phyloP scores from a whole-genome alignment of 2,797 vertebrate species.

The Gymnocypris eckloni region DNA sequence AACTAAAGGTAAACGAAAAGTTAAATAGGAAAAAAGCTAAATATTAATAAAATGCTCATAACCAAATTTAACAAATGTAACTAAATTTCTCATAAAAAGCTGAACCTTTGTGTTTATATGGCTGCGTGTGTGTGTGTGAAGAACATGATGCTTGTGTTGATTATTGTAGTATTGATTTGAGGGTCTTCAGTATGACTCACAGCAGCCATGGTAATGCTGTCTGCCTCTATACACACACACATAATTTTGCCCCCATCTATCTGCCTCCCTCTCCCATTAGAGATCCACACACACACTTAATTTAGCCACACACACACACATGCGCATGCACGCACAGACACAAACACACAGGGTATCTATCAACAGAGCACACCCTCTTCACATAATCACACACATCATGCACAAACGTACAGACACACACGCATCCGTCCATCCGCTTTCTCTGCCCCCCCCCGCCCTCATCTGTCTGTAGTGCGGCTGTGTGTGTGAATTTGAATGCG shows the following conservation, averaged over 20 bases:
- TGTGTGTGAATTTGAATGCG: conserved; percentile 19
- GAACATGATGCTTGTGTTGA: conserved; percentile 47
- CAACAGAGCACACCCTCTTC: conserved; percentile 21
- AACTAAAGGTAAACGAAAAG: not conserved
- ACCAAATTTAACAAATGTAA: not conserved
- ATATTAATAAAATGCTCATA: not conserved
- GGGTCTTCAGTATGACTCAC: conserved; percentile 49
- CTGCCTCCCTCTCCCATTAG: not conserved
- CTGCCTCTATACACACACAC: conserved; percentile 29
- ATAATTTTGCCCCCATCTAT: conserved; percentile 25
- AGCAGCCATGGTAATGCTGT: conserved; percentile 52
- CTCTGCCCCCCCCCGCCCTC: not conserved
- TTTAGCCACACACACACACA: conserved; percentile 12
- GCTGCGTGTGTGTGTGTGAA: conserved; percentile 53
- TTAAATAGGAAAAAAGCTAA: not conserved
- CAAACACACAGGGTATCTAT: conserved; percentile 7
- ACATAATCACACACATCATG: conserved; percentile 18
- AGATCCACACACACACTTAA: conserved; percentile 14
- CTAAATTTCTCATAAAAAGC: not conserved
- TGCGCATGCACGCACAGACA: not conserved
- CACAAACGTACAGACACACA: conserved; percentile 4
- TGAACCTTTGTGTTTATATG: conserved; percentile 63
- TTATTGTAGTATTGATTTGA: conserved; percentile 52
- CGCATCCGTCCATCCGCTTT: not conserved
- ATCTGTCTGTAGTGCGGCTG: conserved; percentile 42